Percentiles rank a stretch among this genome's conserved stretches.
Evolutionary conservation across 2,888 invertebrate genomes (phyloP).

Genomic region (Lingula anatina): DNA sequence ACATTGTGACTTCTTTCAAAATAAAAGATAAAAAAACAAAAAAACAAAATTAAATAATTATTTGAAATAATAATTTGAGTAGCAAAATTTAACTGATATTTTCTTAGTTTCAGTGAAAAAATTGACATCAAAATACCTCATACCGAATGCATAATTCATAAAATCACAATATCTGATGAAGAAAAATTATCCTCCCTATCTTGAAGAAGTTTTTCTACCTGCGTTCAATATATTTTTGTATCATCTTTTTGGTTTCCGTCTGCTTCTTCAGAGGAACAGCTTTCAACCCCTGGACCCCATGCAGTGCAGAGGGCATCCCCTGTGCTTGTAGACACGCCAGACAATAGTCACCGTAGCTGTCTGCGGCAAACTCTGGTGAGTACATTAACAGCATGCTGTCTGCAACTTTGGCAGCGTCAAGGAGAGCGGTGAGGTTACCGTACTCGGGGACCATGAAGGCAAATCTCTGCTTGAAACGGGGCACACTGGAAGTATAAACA

Average conservation of each 20-base stretch:
- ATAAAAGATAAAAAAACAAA: no score
- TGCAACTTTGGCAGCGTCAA: conserved; percentile 59
- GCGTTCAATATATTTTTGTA: conserved; percentile 47
- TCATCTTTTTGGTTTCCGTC: conserved; percentile 35
- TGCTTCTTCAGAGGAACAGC: conserved; percentile 43
- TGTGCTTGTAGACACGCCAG: conserved; percentile 77
- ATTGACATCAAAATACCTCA: no score
- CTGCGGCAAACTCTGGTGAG: conserved; percentile 58
- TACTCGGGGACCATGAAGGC: conserved; percentile 71
- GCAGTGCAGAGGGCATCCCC: conserved; percentile 66
- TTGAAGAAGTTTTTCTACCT: conserved; percentile 29
- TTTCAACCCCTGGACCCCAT: conserved; percentile 43
- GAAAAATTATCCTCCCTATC: background rate
- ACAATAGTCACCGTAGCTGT: conserved; percentile 74
- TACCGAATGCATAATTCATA: no score
- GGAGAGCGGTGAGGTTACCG: conserved; percentile 67
- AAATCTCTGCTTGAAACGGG: conserved; percentile 84
- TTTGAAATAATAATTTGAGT: no score
- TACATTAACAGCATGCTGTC: conserved; percentile 78
- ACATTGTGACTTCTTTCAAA: no score
- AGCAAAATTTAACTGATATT: no score
- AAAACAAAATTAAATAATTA: no score
- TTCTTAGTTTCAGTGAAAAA: no score
- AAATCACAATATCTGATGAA: background rate
- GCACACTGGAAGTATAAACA: conserved; percentile 58